Conservation (phyloP, 2,113 vertebrate genomes). For the Corapipo altera region DNA sequence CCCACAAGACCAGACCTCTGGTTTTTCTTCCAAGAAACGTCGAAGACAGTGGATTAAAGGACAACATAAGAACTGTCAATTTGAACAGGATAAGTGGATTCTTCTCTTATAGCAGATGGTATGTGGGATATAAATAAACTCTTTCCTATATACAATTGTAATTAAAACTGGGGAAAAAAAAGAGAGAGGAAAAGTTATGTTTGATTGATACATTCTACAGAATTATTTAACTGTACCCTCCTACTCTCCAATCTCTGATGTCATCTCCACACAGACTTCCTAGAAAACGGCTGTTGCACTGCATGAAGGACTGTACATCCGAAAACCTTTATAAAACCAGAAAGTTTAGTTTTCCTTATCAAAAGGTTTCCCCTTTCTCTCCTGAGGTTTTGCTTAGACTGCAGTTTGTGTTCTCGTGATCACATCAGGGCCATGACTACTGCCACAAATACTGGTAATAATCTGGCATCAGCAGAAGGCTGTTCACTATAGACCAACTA, state of each 20-base stretch:
- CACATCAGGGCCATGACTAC: background rate
- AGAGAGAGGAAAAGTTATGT: background rate
- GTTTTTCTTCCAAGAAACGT: background rate
- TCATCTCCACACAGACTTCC: background rate
- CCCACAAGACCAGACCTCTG: background rate
- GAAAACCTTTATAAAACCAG: background rate
- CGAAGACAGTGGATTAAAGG: background rate
- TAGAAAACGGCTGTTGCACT: accelerated
- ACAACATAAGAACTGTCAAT: background rate
- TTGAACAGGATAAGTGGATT: background rate
- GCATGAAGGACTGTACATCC: background rate
- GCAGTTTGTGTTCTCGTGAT: background rate
- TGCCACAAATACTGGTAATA: background rate
- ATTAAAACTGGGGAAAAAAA: background rate
- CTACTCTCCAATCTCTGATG: background rate
- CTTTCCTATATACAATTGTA: background rate
- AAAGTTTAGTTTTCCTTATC: background rate
- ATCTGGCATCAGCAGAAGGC: background rate
- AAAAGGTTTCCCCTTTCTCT: background rate
- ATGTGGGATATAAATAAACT: background rate
- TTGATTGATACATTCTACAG: background rate
- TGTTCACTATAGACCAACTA: background rate
- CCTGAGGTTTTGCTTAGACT: background rate
- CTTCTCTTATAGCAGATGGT: background rate
- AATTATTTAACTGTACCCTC: background rate